Percentiles rank a stretch among this genome's conserved stretches.
Evolutionary conservation across 2,888 invertebrate species (phyloP).

Genomic region (Bursaphelenchus okinawaensis): DNA sequence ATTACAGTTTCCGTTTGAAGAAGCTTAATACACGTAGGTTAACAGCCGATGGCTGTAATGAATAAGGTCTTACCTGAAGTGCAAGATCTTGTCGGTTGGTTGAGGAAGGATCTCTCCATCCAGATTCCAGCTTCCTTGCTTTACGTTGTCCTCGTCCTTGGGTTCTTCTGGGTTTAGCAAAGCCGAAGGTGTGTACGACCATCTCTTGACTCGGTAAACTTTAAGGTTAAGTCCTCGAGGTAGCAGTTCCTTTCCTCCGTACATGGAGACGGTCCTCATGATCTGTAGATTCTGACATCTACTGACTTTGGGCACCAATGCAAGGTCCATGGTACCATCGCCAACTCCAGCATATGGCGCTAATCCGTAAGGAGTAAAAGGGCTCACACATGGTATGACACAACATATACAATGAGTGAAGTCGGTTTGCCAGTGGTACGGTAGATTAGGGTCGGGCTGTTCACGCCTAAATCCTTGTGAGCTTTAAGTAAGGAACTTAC

Average conservation of each 20-base stretch:
- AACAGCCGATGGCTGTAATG: background rate
- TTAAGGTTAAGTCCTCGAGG: slow-evolving; percentile 23
- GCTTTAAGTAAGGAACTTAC: background rate
- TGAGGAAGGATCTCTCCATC: slow-evolving; percentile 55
- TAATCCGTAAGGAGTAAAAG: slow-evolving; percentile 54
- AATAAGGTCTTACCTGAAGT: slow-evolving; percentile 44
- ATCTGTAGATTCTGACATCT: slow-evolving; percentile 50
- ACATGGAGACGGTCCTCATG: slow-evolving; percentile 54
- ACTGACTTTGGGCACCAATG: slow-evolving; percentile 46
- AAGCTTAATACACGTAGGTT: background rate
- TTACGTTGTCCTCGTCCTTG: slow-evolving; percentile 27
- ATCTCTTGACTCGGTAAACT: slow-evolving; percentile 48
- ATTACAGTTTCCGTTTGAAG: no score
- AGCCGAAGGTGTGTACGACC: slow-evolving; percentile 46
- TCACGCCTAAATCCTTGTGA: background rate
- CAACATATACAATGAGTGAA: slow-evolving; percentile 54
- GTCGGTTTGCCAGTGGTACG: slow-evolving; percentile 40
- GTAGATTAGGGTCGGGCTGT: slow-evolving; percentile 24
- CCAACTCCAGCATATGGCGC: slow-evolving; percentile 43
- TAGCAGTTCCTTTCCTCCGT: slow-evolving; percentile 44
- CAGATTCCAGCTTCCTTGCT: slow-evolving; percentile 54
- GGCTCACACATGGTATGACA: slow-evolving; percentile 51
- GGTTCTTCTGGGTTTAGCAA: slow-evolving; percentile 17
- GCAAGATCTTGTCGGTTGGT: slow-evolving; percentile 43
- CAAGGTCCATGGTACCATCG: slow-evolving; percentile 53